phyloP scores from a whole-genome alignment of 2,888 invertebrate genomes.

The Thysanoteuthis rhombus region DNA sequence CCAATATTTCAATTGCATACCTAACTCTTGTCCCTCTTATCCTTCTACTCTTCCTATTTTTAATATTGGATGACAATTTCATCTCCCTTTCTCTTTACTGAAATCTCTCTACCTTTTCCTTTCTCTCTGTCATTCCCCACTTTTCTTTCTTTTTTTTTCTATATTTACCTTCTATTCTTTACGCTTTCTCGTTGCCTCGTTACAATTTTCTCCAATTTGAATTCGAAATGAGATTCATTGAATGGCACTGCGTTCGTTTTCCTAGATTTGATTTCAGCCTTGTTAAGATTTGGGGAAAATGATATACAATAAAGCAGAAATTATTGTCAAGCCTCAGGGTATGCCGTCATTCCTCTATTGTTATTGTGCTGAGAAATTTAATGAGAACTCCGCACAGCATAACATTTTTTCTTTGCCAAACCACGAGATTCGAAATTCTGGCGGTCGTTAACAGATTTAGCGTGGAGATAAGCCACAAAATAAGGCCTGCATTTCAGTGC shows the following conservation, averaged over 20 bases:
- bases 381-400: neutral
- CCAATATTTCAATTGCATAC: neutral
- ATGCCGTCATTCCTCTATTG: neutral
- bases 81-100: too few relatives aligned
- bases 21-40: too few relatives aligned
- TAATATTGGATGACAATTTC: too few relatives aligned
- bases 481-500: neutral
- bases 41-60: neutral
- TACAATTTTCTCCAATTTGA: neutral
- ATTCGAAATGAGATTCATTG: neutral
- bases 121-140: too few relatives aligned
- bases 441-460: neutral
- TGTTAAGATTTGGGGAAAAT: neutral
- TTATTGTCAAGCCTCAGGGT: neutral
- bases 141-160: too few relatives aligned
- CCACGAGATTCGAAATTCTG: neutral
- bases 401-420: neutral
- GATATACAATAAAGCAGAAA: neutral
- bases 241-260: neutral
- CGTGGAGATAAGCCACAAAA: neutral
- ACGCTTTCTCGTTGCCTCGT: neutral
- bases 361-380: neutral
- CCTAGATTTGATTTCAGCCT: neutral
- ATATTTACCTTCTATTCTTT: neutral
- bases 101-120: too few relatives aligned